A percentile compares a stretch with the other conserved stretches of the same genome.
These are phyloP conservation scores for Tetheella fluctuosa DNA, from an alignment of 2,888 invertebrate genomes.

Conservation along the genomic window DNA sequence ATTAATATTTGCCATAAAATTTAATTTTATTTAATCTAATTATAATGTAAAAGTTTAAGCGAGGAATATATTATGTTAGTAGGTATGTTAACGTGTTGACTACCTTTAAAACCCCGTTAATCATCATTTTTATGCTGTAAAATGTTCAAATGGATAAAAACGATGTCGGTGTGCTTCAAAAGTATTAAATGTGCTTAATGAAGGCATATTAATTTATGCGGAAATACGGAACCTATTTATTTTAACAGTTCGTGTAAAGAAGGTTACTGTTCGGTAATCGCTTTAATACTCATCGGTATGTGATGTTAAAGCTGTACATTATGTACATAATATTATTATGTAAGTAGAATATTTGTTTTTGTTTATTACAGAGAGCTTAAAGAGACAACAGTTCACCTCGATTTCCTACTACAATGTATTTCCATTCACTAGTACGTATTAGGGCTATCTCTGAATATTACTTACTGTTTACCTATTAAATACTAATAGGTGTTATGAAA, in stretches of 20 bases:
- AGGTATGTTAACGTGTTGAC: neutral
- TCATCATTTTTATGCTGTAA: neutral
- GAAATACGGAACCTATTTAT: neutral
- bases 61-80: neutral
- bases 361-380: neutral
- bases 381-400: neutral
- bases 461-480: too few species aligned
- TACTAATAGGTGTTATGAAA: neutral
- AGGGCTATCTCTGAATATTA: too few species aligned
- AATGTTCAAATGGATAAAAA: neutral
- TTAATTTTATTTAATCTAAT: too few species aligned
- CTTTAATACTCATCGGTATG: neutral
- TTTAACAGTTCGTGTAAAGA: neutral
- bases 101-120: too few species aligned
- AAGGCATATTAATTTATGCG: neutral
- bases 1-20: too few species aligned
- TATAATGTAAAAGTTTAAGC: neutral
- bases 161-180: neutral
- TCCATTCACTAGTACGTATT: neutral
- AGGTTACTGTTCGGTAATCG: neutral
- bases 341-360: neutral
- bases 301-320: neutral
- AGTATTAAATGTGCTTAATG: neutral
- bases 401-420: neutral
- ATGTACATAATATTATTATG: too few species aligned